Conservation (phyloP, 2,113 vertebrate genomes). For the Leucopternis melanops region DNA sequence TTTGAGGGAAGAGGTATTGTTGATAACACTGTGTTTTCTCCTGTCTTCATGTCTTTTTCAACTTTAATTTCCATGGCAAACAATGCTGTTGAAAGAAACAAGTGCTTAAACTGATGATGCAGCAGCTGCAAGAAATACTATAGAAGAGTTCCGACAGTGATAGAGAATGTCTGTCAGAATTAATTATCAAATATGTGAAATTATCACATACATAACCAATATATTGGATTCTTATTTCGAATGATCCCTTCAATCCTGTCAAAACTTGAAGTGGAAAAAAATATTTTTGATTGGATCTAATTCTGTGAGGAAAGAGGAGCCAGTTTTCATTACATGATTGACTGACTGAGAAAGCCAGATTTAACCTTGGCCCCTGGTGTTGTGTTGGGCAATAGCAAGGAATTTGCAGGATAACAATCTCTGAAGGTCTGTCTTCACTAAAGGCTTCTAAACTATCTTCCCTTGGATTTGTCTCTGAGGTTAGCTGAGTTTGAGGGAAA, state of each 20-base stretch:
- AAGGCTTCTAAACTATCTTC: background rate
- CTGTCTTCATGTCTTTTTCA: slow-evolving; percentile 87
- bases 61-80: slow-evolving; percentile 96
- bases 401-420: background rate
- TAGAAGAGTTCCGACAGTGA: background rate
- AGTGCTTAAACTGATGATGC: background rate
- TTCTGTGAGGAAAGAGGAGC: background rate
- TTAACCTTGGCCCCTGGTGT: background rate
- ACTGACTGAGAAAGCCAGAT: background rate
- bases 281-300: background rate
- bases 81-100: slow-evolving; percentile 76
- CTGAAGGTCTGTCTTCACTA: background rate
- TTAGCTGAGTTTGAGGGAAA: background rate
- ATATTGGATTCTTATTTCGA: background rate
- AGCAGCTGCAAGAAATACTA: background rate
- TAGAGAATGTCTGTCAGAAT: background rate
- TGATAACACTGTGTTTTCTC: slow-evolving; percentile 87
- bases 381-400: background rate
- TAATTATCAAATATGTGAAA: background rate
- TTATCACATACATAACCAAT: background rate
- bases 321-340: background rate
- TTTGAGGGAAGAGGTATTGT: slow-evolving; percentile 82
- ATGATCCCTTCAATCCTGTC: background rate
- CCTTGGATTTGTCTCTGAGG: background rate
- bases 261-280: background rate